These are phyloP conservation scores for Anagyrus pseudococci DNA, from an alignment of 2,888 invertebrate species.

Conservation along the genomic window DNA sequence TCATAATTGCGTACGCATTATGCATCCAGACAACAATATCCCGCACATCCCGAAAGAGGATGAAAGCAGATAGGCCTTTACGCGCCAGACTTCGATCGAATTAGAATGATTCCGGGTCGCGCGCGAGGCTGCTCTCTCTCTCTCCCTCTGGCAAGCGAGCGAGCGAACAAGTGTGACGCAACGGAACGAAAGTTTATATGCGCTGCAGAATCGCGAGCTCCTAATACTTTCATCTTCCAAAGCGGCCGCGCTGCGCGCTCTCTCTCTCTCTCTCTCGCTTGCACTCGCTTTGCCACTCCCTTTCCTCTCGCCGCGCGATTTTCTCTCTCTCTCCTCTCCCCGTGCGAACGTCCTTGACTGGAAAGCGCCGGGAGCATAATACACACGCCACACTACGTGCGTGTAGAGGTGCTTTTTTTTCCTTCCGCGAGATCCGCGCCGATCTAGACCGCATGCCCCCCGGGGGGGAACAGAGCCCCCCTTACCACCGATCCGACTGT, in stretches of 20 bases:
- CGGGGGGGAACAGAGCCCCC: no score
- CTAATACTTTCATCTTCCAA: constrained; percentile 35
- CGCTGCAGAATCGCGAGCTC: constrained; percentile 27
- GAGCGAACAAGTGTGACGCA: constrained; percentile 22
- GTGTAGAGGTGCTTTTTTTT: background rate
- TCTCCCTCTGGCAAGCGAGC: background rate
- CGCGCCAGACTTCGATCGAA: constrained; percentile 17
- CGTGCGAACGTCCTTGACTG: constrained; percentile 36
- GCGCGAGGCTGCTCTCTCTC: no score
- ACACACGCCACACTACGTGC: background rate
- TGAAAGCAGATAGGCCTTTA: background rate
- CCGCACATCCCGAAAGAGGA: background rate
- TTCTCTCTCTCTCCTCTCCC: constrained; percentile 24
- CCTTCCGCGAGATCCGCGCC: no score
- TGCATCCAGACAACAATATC: background rate
- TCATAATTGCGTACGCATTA: no score
- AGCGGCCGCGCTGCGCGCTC: background rate
- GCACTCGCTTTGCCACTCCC: constrained; percentile 22
- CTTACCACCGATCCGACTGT: no score
- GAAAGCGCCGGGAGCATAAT: constrained; percentile 18
- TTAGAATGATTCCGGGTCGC: constrained; percentile 37
- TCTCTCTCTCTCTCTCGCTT: background rate
- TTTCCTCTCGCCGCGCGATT: constrained; percentile 14
- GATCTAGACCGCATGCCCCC: no score
- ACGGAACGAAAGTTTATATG: constrained; percentile 33